These are phyloP conservation scores for Helicoverpa armigera DNA, from an alignment of 1,140 invertebrate genomes.

Conservation along the genomic window DNA sequence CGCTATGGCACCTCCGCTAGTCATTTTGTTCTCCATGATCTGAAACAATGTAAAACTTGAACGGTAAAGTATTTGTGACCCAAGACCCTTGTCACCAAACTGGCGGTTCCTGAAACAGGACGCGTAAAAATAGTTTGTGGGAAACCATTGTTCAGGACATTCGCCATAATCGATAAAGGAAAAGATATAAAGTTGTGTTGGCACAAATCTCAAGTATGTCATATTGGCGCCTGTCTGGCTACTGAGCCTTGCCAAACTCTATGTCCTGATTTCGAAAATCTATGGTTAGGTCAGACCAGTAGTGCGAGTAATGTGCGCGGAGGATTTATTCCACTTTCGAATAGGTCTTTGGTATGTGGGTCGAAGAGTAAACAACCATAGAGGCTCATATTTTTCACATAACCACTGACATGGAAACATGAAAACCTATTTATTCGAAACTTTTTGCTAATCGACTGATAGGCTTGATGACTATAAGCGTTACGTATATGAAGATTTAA, in stretches of 20 bases:
- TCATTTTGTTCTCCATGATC: no score
- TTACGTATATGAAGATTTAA: neutral
- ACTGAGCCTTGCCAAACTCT: conserved; percentile 61
- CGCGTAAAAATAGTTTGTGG: conserved; percentile 26
- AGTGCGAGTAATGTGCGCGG: conserved; percentile 7
- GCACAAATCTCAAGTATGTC: conserved; percentile 67
- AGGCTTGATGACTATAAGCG: neutral
- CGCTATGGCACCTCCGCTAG: no score
- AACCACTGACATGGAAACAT: neutral
- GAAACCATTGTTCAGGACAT: conserved; percentile 8
- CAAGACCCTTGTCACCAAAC: conserved; percentile 37
- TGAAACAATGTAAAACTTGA: conserved; percentile 36
- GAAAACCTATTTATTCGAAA: no score
- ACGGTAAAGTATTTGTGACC: conserved; percentile 36
- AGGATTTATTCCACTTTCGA: neutral
- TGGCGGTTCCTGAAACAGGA: neutral
- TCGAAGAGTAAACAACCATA: neutral
- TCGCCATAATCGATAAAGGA: conserved; percentile 24
- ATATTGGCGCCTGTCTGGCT: conserved; percentile 61
- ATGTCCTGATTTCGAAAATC: conserved; percentile 59
- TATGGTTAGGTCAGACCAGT: conserved; percentile 25
- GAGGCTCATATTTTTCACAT: neutral
- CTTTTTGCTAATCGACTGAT: neutral
- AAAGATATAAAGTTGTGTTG: conserved; percentile 54
- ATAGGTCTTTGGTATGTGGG: neutral